Evolutionary conservation across 2,888 invertebrate genomes (phyloP).

Genomic region (Drosophila eohydei): DNA sequence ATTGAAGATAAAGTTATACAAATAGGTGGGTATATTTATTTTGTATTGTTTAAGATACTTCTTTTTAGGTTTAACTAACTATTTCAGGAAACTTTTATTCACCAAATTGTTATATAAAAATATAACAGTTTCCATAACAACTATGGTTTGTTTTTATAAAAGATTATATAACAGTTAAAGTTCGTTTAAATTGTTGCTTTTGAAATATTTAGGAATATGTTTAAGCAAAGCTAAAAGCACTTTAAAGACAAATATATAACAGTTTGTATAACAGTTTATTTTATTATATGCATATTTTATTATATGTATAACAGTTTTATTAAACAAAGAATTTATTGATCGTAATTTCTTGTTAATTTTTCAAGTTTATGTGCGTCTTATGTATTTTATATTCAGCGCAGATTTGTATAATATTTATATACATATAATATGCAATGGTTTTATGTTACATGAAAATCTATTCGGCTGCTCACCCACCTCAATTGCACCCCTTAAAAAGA

Average conservation of each 20-base stretch:
- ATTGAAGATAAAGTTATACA: not conserved
- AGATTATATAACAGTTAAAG: no score
- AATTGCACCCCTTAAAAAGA: constrained; percentile 17
- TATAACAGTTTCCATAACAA: not conserved
- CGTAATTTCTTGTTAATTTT: not conserved
- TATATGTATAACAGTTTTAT: constrained; percentile 1
- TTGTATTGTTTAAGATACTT: no score
- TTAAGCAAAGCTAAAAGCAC: no score
- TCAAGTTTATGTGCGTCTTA: not conserved
- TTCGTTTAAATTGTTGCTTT: no score
- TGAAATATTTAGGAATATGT: no score
- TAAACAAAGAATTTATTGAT: not conserved
- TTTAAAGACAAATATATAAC: not conserved
- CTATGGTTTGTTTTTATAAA: not conserved
- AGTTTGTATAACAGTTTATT: not conserved
- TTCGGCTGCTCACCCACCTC: constrained; percentile 7
- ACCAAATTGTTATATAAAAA: not conserved
- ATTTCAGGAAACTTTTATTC: not conserved
- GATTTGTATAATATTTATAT: not conserved
- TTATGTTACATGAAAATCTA: constrained; percentile 5
- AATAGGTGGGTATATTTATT: not conserved
- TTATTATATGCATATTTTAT: not conserved
- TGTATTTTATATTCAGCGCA: not conserved
- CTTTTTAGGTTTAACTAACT: not conserved
- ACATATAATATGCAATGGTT: not conserved